A percentile compares a stretch with the other conserved stretches of the same genome.
Conservation (phyloP, 2,888 invertebrate species). For the Epistrophella euchroma region DNA sequence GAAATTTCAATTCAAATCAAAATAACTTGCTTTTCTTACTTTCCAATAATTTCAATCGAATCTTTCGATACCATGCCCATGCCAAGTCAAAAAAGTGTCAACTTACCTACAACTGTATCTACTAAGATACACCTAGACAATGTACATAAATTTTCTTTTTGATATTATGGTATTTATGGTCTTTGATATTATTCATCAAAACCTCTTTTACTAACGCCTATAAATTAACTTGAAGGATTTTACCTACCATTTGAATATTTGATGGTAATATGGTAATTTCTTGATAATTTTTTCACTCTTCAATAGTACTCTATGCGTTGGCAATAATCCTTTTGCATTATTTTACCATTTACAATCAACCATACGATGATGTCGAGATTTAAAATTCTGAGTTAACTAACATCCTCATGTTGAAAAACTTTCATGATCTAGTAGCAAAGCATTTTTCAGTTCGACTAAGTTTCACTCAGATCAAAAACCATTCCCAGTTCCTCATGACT, state of each 20-base stretch:
- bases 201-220: too few species aligned
- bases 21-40: too few species aligned
- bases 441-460: background rate
- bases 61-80: too few species aligned
- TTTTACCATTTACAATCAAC: constrained; percentile 1
- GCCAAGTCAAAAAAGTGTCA: too few species aligned
- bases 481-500: background rate
- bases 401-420: background rate
- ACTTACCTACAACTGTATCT: too few species aligned
- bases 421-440: background rate
- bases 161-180: too few species aligned
- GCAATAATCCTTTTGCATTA: background rate
- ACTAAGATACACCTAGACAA: too few species aligned
- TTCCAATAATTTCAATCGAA: too few species aligned
- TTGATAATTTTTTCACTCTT: background rate
- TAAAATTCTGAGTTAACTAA: background rate
- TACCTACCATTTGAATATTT: background rate
- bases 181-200: too few species aligned
- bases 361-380: background rate
- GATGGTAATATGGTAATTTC: background rate
- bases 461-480: constrained; percentile 2
- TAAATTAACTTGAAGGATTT: too few species aligned
- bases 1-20: too few species aligned
- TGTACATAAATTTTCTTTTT: too few species aligned
- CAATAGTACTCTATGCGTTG: background rate